Evolutionary conservation across 1,140 invertebrate genomes (phyloP).

Genomic region (Adoxophyes honmai): DNA sequence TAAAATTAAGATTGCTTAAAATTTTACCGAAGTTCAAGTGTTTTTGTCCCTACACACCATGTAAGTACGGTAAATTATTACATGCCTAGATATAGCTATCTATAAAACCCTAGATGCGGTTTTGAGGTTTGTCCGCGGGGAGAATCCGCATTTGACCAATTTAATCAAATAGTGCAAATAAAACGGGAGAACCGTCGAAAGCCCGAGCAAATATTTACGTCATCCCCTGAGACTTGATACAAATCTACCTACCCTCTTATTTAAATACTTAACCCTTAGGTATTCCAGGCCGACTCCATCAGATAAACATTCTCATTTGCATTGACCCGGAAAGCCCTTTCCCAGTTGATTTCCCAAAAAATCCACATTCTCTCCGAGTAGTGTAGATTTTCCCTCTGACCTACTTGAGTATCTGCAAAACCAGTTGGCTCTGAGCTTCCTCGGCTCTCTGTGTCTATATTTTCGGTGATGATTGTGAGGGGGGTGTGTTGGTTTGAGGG

Average conservation of each 20-base stretch:
- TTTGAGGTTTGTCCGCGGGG: too few species aligned
- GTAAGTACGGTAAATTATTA: too few species aligned
- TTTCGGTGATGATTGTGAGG: constrained; percentile 31
- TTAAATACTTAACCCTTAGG: background rate
- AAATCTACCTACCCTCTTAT: constrained; percentile 11
- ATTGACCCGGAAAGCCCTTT: constrained; percentile 59
- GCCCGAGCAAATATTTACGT: constrained; percentile 1
- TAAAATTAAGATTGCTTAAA: too few species aligned
- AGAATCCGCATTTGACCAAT: too few species aligned
- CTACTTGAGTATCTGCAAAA: constrained; percentile 59
- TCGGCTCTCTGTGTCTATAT: constrained; percentile 31
- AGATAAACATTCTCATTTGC: constrained; percentile 59
- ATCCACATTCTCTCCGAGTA: constrained; percentile 58
- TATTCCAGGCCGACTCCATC: constrained; percentile 19
- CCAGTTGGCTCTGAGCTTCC: constrained; percentile 44
- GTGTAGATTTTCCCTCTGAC: constrained; percentile 74
- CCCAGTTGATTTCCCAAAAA: constrained; percentile 62
- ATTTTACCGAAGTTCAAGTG: too few species aligned
- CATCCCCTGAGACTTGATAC: background rate
- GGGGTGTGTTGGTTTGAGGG: constrained; percentile 42
- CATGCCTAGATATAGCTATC: too few species aligned
- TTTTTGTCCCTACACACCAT: too few species aligned
- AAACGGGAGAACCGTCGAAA: background rate
- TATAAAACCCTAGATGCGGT: too few species aligned
- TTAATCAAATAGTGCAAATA: background rate